Evolutionary conservation across 2,113 vertebrate genomes (phyloP), one percentile per base, ranked within the genome.

Genomic region (Pycnonotus jocosus): DNA sequence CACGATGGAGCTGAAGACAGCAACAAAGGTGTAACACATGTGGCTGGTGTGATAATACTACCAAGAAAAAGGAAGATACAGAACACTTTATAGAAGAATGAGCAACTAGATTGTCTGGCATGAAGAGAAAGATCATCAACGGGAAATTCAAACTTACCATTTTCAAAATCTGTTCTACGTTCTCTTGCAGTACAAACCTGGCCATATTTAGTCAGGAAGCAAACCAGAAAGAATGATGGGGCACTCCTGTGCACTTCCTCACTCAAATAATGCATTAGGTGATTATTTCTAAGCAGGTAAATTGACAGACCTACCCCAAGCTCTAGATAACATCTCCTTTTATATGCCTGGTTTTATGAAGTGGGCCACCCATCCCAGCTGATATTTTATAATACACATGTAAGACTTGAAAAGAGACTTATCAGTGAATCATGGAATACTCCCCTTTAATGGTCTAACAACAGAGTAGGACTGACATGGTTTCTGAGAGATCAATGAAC

Each of bases 401-500:
- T n/a, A 71, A 38, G 44, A 51, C 64, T 56, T 0, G 2, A 77
- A 78, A 81, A 22, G 2, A 61, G 47, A 27, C 17, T 24, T 42
- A 35, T 17, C 61, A 72, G 21, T 70, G 76, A 95, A 91, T 93
- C 93, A 57, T n/a, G 51, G 2, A 85, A 54, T 16, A 17, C 47
- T 82, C 47, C 76, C 66, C 60, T 81, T 78, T 96, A 97, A 97
- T 58, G 86, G 80, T 44, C 86, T 57, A 78, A 72, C 70, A 89
- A 81, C 27, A 62, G 57, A 84, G 64, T 19, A 81, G 66, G 85
- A 79, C 0, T 81, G 86, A 96, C 95, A 61, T 0, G 4, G 79
- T 87, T 92, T 92, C 37, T 74, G 79, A 92, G 62, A 82, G 93
- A 98, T 96, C 96, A 92, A 95, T 96, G 95, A 92, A 84, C 86